Evolutionary conservation across 2,888 invertebrate genomes (phyloP), one percentile per base, ranked within the genome.

Genomic region (Lepeophtheirus nordmannii): DNA sequence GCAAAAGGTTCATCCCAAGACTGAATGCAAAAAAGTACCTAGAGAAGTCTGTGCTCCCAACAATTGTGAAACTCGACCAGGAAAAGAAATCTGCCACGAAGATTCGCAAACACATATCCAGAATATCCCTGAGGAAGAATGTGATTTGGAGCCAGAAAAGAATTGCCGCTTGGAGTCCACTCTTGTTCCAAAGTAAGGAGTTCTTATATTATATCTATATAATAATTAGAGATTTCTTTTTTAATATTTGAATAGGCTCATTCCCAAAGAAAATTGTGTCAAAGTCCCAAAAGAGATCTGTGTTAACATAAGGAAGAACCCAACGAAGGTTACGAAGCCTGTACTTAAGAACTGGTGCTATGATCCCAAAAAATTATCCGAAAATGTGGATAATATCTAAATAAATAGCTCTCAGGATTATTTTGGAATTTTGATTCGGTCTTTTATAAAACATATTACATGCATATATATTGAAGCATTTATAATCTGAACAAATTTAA

Each of bases 241-340:
- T 14, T 46, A 46, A n/a, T 8, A 5, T 5, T 46, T 46, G n/a
- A 3, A 5, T 17, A 20, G 61, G 17, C 39, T 61, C 8, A 10
- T 61, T 38, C 61, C 22, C 12, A 22, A 61, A 5, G n/a, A 22
- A 14, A 61, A 61, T 37, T 61, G 61, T 17, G 37, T 61, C 37
- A 23, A 61, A 37, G 61, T 61, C 39, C 61, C 61, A 7, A 61
- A 58, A 37, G 61, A 61, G 39, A 37, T 61, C 30, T 61, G 61
- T 37, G 39, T 61, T 37, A 61, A 61, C 20, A 37, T 37, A n/a
- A 61, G 30, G 39, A 37, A n/a, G 14, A 61, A 61, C 10, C 61
- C 61, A 11, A 61, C 1, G 20, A 61, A 5, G 39, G 37, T 58
- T 7, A 30, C n/a, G 1, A 58, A 58, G 9, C 58, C 58, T 7